phyloP scores from a whole-genome alignment of 2,888 invertebrate genomes.

The Harpalus rubripes region DNA sequence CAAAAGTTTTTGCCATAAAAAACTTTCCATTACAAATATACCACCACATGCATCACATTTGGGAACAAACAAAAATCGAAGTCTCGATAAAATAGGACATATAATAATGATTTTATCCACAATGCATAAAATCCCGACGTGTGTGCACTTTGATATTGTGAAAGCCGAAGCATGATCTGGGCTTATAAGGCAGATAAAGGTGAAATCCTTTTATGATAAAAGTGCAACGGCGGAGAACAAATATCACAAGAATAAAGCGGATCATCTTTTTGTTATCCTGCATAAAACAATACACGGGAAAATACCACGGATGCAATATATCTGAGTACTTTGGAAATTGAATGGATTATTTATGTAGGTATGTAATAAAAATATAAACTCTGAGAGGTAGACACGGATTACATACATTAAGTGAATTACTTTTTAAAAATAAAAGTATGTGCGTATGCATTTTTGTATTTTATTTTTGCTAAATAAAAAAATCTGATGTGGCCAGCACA shows the following conservation, averaged over 20 bases:
- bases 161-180: not conserved
- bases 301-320: not conserved
- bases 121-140: conserved; percentile 23
- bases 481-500: no score
- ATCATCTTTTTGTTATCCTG: conserved; percentile 44
- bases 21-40: not conserved
- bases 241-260: conserved; percentile 60
- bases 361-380: not conserved
- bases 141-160: conserved; percentile 44
- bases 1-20: not conserved
- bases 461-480: no score
- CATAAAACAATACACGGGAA: conserved; percentile 20
- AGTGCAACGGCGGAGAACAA: conserved; percentile 62
- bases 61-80: not conserved
- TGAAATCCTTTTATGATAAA: conserved; percentile 60
- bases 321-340: not conserved
- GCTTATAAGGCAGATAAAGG: conserved; percentile 44
- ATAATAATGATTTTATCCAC: not conserved
- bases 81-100: not conserved
- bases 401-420: not conserved
- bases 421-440: not conserved
- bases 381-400: not conserved
- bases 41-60: not conserved
- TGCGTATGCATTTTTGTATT: no score
- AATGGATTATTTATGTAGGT: not conserved